phyloP scores from a whole-genome alignment of 2,797 vertebrate species.

The Crocodylus rhombifer region DNA sequence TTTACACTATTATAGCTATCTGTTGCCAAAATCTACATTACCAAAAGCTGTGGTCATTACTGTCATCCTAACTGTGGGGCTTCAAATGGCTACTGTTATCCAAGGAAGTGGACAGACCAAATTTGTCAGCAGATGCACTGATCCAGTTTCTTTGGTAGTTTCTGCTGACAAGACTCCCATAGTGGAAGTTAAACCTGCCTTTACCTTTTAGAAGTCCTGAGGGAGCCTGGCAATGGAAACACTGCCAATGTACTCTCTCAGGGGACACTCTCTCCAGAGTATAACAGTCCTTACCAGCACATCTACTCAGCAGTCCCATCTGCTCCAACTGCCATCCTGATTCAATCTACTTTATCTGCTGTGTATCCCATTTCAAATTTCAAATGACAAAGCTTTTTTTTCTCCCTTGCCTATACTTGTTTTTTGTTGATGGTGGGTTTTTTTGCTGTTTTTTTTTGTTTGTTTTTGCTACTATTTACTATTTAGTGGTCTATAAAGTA shows the following conservation, averaged over 20 bases:
- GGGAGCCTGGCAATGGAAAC: neutral
- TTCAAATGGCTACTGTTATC: neutral
- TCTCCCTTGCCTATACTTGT: neutral
- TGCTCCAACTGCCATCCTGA: neutral
- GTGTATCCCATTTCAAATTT: fast-evolving
- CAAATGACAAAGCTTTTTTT: neutral
- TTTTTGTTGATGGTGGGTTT: no score
- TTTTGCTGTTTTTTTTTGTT: neutral
- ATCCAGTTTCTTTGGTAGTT: neutral
- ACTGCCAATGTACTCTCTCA: neutral
- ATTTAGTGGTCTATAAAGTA: neutral
- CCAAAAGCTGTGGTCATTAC: neutral
- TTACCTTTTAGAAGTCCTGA: neutral
- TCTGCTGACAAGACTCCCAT: neutral
- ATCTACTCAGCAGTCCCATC: neutral
- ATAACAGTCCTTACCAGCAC: neutral
- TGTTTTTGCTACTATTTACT: neutral
- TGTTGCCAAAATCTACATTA: neutral
- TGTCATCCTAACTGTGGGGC: neutral
- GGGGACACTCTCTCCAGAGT: neutral
- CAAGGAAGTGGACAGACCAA: neutral
- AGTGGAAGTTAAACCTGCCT: neutral
- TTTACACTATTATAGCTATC: no score
- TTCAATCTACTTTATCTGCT: neutral
- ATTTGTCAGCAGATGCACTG: neutral